Evolutionary conservation across 2,797 vertebrate species (phyloP).

Genomic region (Leptoclinus maculatus): DNA sequence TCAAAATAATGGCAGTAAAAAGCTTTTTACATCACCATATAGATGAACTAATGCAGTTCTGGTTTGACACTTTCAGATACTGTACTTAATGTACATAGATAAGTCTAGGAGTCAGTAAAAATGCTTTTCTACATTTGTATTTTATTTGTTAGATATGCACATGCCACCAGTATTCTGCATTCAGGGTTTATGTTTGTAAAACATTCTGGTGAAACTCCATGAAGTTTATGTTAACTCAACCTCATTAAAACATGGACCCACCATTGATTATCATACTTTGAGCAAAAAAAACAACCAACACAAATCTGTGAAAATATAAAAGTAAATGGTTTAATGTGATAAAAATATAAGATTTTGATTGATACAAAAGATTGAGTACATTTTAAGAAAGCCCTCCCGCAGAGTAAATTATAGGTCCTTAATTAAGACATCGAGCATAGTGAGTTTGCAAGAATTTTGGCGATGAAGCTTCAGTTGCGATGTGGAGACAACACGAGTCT

Average conservation of each 20-base stretch:
- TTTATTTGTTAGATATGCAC: neutral
- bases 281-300: neutral
- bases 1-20: neutral
- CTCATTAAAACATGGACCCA: neutral
- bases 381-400: neutral
- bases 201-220: neutral
- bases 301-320: conserved; percentile 3
- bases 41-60: neutral
- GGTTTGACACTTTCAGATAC: neutral
- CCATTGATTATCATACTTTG: neutral
- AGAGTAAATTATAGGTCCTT: neutral
- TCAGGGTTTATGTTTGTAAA: neutral
- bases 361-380: neutral
- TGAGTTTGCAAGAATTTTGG: neutral
- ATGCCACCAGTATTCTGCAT: neutral
- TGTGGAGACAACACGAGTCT: conserved; percentile 72
- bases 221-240: neutral
- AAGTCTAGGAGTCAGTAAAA: neutral
- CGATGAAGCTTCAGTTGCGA: neutral
- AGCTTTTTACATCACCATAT: neutral
- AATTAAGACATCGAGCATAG: neutral
- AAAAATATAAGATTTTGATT: neutral
- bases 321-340: neutral
- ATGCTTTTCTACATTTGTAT: neutral
- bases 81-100: neutral